Evolutionary conservation across 2,113 vertebrate genomes (phyloP), one percentile per base, ranked within the genome.

Genomic region (Carollia perspicillata): DNA sequence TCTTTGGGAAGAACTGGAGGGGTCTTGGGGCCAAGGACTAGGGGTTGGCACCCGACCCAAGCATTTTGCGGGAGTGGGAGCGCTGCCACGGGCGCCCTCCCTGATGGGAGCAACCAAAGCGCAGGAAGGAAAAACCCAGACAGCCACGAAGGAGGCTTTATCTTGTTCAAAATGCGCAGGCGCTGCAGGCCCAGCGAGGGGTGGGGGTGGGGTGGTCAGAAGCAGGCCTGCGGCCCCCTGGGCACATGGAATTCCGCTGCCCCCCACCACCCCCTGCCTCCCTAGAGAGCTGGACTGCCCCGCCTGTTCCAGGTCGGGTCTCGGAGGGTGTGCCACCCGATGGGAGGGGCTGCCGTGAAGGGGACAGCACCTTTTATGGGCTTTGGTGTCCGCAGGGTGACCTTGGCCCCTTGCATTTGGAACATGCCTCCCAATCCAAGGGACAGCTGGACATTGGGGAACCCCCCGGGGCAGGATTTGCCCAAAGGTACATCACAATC

Each of bases 1-100:
- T 1, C 8, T 0, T 8, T 47, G 5, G 4, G 13, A 1, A 28
- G 23, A 17, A 8, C 0, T 0, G 78, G 12, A 11, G 47, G 44
- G 18, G 42, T 88, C 26, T 28, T 3, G 68, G 35, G n/a, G 69
- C 40, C 9, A 23, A 16, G 49, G 49, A 33, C 63, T 16, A 18
- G 0, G 51, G 8, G 66, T 22, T 2, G 33, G 16, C 6, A 1
- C 14, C 6, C 8, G 42, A 9, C 28, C 1, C 7, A 14, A n/a
- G 81, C 16, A 16, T 30, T 47, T 7, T 30, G 60, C 44, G 1
- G 1, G 20, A 16, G 13, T 4, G 58, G 60, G n/a, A 16, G 22
- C 1, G 8, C 3, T 7, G 44, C 71, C 63, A 0, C 0, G 0
- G 53, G 23, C 14, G 53, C 53, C 71, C 35, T 14, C 10, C 6